A percentile compares a stretch with the other conserved stretches of the same genome.
Evolutionary conservation across 2,113 vertebrate species (phyloP).

Genomic region (Corythaeola cristata): DNA sequence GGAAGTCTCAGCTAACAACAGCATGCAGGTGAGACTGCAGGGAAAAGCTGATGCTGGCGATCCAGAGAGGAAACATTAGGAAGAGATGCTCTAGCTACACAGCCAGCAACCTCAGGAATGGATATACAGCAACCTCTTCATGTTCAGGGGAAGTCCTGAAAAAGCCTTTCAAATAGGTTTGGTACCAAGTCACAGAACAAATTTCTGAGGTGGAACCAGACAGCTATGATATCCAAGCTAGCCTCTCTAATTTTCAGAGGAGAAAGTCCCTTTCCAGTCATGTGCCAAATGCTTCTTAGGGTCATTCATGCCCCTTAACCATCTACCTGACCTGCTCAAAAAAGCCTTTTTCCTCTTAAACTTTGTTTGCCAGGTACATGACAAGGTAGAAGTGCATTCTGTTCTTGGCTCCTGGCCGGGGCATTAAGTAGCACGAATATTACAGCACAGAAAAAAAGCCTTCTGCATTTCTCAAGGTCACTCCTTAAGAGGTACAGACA

Average conservation of each 20-base stretch:
- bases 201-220: not conserved
- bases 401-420: not conserved
- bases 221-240: not conserved
- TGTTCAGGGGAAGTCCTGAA: not conserved
- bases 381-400: not conserved
- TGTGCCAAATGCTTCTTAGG: not conserved
- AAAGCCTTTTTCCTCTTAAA: not conserved
- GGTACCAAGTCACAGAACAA: not conserved
- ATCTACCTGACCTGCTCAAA: not conserved
- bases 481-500: not conserved
- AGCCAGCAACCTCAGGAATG: not conserved
- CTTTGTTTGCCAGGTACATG: not conserved
- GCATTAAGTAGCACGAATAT: not conserved
- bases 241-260: not conserved
- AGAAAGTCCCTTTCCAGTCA: not conserved
- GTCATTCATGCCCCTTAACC: not conserved
- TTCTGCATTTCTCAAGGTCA: conserved; percentile 38
- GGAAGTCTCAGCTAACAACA: not conserved
- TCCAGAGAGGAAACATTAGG: not conserved
- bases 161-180: not conserved
- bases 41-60: not conserved
- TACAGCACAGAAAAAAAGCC: not conserved
- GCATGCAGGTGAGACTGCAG: not conserved
- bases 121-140: not conserved
- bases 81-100: not conserved